Conservation (phyloP, 2,113 vertebrate genomes). For the Coptodon rendalli region DNA sequence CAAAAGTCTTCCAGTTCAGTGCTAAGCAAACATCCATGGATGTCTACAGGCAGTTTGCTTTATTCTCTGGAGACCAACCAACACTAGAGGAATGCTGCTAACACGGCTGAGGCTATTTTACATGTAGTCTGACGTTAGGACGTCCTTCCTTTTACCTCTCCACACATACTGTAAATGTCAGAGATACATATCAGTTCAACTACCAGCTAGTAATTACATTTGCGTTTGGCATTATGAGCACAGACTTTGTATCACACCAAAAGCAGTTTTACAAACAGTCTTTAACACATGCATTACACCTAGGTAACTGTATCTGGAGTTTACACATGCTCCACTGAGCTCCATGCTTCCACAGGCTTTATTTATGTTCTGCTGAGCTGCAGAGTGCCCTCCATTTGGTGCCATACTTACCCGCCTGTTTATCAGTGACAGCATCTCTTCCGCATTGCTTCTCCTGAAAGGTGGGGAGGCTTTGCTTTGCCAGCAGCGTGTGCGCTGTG, state of each 20-base stretch:
- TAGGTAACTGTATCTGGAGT: constrained; percentile 15
- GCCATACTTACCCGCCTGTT: constrained; percentile 21
- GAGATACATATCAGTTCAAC: background rate
- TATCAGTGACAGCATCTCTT: constrained; percentile 63
- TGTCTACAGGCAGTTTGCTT: background rate
- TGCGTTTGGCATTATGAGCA: background rate
- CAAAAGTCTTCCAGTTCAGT: background rate
- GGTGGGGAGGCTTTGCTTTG: constrained; percentile 18
- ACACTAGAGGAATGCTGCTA: background rate
- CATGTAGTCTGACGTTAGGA: background rate
- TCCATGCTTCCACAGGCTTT: background rate
- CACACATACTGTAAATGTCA: background rate
- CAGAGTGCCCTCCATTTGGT: constrained; percentile 26
- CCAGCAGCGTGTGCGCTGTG: constrained; percentile 35
- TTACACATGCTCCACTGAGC: constrained; percentile 25
- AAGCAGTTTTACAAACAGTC: background rate
- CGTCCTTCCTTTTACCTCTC: background rate
- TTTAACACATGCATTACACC: background rate
- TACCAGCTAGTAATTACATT: background rate
- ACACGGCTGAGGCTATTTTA: background rate
- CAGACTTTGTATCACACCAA: background rate
- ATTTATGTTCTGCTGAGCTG: constrained; percentile 34
- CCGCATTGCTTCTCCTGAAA: constrained; percentile 58
- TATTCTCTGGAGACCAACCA: background rate
- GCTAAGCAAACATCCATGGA: background rate